A percentile compares a stretch with the other conserved stretches of the same genome.
Evolutionary conservation across 2,797 vertebrate species (phyloP).

Genomic region (Tragopan temminckii): DNA sequence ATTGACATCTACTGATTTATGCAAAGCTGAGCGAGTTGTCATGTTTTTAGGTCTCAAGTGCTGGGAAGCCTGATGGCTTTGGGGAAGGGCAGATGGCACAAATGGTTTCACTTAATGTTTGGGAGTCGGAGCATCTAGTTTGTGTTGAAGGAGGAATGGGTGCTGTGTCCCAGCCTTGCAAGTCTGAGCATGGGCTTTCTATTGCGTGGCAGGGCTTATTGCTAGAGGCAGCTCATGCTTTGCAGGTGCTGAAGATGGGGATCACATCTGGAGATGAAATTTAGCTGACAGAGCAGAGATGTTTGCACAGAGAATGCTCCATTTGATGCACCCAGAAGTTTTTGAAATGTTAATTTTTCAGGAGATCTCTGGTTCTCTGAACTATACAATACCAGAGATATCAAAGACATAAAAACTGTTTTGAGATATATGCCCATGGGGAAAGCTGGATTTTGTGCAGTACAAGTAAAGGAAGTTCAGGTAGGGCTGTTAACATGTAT

Average conservation of each 20-base stretch:
- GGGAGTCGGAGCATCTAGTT: neutral
- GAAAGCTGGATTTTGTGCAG: neutral
- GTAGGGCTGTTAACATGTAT: neutral
- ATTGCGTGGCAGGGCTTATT: neutral
- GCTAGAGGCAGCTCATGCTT: neutral
- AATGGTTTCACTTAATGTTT: slow-evolving; percentile 30
- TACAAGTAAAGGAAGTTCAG: neutral
- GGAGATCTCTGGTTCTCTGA: neutral
- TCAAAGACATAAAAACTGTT: neutral
- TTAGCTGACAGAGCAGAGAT: neutral
- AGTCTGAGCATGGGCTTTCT: neutral
- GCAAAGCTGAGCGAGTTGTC: neutral
- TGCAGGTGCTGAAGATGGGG: neutral
- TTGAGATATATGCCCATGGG: neutral
- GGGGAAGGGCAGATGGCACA: slow-evolving; percentile 15
- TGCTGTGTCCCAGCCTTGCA: neutral
- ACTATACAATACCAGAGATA: neutral
- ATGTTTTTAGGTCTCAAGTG: neutral
- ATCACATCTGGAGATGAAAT: neutral
- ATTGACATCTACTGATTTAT: slow-evolving; percentile 27
- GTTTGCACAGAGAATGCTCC: neutral
- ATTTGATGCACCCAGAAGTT: neutral
- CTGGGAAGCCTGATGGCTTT: slow-evolving; percentile 4
- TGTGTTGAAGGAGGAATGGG: neutral
- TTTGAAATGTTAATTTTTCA: neutral